Conservation (phyloP, 1,140 invertebrate genomes). For the Potamilus streckersoni region DNA sequence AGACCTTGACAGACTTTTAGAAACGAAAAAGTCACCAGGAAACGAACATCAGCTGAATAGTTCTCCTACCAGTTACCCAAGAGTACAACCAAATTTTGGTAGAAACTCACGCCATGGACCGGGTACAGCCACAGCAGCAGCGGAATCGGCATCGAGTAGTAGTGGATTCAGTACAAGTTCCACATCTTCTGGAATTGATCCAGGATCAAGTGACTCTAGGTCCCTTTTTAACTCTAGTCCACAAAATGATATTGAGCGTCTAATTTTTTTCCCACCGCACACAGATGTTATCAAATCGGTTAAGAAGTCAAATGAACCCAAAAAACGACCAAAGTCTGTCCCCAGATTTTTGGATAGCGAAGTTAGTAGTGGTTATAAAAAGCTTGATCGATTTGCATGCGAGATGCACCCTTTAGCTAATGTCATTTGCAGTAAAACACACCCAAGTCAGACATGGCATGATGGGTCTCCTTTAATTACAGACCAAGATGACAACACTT, state of each 20-base stretch:
- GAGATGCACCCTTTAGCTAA: slow-evolving; percentile 36
- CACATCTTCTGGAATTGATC: slow-evolving; percentile 56
- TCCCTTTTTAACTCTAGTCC: slow-evolving; percentile 38
- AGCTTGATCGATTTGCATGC: slow-evolving; percentile 45
- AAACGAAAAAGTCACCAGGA: no score
- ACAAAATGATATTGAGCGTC: slow-evolving; percentile 52
- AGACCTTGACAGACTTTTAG: no score
- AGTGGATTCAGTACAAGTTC: slow-evolving; percentile 50
- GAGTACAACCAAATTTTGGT: no score
- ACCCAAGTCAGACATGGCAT: no score
- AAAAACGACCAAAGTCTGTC: slow-evolving; percentile 11
- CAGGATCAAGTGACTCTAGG: slow-evolving; percentile 48
- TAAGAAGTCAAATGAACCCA: slow-evolving; percentile 13
- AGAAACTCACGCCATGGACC: slow-evolving; percentile 3
- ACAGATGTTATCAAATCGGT: slow-evolving; percentile 41
- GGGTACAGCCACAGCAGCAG: neutral
- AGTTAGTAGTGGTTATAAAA: slow-evolving; percentile 11
- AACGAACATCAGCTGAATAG: no score
- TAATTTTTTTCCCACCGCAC: slow-evolving; percentile 59
- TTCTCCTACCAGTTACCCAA: no score
- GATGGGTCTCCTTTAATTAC: no score
- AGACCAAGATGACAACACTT: neutral
- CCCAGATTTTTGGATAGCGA: slow-evolving; percentile 19
- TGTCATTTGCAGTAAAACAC: no score
- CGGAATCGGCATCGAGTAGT: slow-evolving; percentile 33